Conservation (phyloP, 2,113 vertebrate species). For the Triplophysa rosa region DNA sequence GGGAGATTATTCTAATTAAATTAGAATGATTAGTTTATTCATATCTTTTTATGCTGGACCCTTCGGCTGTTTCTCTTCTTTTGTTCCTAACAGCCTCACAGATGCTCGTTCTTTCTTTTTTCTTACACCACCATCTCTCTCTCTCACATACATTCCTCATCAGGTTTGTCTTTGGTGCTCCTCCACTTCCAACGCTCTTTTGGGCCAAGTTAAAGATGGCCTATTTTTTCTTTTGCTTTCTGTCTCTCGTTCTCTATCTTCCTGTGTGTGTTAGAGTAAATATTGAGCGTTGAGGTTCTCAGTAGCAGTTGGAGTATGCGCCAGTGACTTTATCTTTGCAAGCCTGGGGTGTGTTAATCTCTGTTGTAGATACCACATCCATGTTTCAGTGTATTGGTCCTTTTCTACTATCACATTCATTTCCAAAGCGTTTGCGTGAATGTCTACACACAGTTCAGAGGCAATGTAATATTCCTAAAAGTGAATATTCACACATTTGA, state of each 20-base stretch:
- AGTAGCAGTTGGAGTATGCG: conserved; percentile 6
- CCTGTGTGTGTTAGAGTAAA: conserved; percentile 21
- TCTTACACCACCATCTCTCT: conserved; percentile 3
- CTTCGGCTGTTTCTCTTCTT: conserved; percentile 58
- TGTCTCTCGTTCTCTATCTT: conserved; percentile 27
- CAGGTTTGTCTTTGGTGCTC: conserved; percentile 7
- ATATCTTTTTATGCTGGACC: conserved; percentile 43
- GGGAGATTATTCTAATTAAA: conserved; percentile 60
- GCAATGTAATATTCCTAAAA: conserved; percentile 41
- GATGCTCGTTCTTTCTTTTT: conserved; percentile 13
- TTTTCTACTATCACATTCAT: conserved; percentile 38
- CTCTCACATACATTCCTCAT: neutral
- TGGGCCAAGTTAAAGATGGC: neutral
- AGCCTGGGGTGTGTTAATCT: neutral
- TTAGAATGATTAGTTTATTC: conserved; percentile 57
- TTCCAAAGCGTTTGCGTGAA: conserved; percentile 49
- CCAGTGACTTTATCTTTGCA: conserved; percentile 19
- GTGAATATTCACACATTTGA: conserved; percentile 56
- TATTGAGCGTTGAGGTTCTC: conserved; percentile 42
- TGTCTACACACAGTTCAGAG: conserved; percentile 37
- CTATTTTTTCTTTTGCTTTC: neutral
- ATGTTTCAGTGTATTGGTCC: conserved; percentile 22
- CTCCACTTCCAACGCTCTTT: neutral
- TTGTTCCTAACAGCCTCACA: conserved; percentile 44
- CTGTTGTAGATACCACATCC: conserved; percentile 40